Evolutionary conservation across 2,113 vertebrate genomes (phyloP).

Genomic region (Oncorhynchus keta): DNA sequence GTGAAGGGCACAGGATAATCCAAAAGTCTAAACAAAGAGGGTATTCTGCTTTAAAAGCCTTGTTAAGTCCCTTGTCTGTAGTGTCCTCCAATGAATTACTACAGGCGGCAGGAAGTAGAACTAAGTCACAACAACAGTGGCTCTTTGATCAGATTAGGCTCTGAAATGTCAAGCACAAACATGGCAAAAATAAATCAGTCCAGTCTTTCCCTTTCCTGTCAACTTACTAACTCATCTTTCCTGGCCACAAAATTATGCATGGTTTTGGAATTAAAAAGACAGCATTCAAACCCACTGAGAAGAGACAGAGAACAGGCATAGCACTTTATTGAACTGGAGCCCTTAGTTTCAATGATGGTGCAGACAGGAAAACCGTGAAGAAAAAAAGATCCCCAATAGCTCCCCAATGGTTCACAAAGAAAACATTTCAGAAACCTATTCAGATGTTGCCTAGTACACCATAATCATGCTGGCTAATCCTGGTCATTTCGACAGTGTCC

Average conservation of each 20-base stretch:
- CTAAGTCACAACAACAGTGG: not conserved
- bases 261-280: not conserved
- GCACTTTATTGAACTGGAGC: not conserved
- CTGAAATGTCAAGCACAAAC: not conserved
- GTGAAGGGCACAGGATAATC: not conserved
- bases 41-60: not conserved
- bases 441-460: not conserved
- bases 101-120: not conserved
- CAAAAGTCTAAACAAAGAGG: not conserved
- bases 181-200: not conserved
- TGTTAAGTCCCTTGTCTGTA: not conserved
- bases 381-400: not conserved
- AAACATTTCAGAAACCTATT: not conserved
- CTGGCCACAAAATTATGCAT: not conserved
- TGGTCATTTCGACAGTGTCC: not conserved
- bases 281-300: not conserved
- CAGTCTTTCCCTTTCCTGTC: not conserved
- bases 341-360: not conserved
- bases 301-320: not conserved
- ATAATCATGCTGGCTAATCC: not conserved
- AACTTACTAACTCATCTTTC: not conserved
- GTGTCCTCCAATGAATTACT: not conserved
- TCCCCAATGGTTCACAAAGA: not conserved
- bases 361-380: not conserved
- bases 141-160: not conserved